A percentile compares a stretch with the other conserved stretches of the same genome.
Conservation (phyloP, 2,113 vertebrate species). For the Scatophagus argus region DNA sequence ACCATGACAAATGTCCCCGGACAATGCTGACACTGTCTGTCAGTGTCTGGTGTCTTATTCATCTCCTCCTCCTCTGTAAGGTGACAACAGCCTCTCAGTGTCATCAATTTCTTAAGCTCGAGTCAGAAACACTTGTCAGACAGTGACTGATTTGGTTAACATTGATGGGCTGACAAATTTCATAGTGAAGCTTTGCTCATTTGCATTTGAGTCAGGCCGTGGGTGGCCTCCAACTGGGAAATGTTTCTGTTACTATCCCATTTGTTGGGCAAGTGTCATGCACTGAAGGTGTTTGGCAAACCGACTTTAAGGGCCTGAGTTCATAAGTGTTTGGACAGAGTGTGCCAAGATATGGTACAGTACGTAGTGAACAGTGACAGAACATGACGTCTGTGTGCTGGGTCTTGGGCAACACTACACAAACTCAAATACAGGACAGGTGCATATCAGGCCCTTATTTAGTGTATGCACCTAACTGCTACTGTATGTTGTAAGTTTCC, state of each 20-base stretch:
- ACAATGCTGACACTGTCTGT: constrained; percentile 32
- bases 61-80: constrained; percentile 19
- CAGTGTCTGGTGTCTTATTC: neutral
- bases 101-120: constrained; percentile 26
- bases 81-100: constrained; percentile 21
- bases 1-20: constrained; percentile 9
- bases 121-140: constrained; percentile 20
- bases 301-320: constrained; percentile 1
- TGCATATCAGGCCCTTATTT: neutral
- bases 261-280: constrained; percentile 21
- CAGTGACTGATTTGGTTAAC: constrained; percentile 9
- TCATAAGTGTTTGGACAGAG: constrained; percentile 37
- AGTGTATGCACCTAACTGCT: neutral
- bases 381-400: constrained; percentile 23
- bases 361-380: neutral
- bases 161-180: constrained; percentile 50
- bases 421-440: constrained; percentile 19
- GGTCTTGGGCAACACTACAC: neutral
- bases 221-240: constrained; percentile 10
- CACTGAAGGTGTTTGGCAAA: constrained; percentile 15
- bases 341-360: constrained; percentile 4
- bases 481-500: constrained; percentile 9
- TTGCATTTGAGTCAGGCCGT: constrained; percentile 22
- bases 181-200: constrained; percentile 27
- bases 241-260: constrained; percentile 16